Percentiles rank a stretch among this genome's conserved stretches.
Evolutionary conservation across 2,797 vertebrate genomes (phyloP).

Genomic region (Lindbergichthys nudifrons): DNA sequence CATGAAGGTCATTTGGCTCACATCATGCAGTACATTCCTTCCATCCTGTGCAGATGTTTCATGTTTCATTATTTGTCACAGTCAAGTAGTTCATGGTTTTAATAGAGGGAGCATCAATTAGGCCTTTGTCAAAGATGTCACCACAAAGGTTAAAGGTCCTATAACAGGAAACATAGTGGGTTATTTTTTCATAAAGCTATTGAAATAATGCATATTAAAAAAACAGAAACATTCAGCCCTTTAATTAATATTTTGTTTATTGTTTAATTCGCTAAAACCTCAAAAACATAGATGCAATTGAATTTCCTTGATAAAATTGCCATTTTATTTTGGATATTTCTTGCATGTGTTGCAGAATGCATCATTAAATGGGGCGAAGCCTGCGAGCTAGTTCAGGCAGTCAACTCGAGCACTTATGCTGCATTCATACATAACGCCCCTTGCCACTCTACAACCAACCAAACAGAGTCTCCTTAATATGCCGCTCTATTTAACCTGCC

Average conservation of each 20-base stretch:
- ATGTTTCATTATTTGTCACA: conserved; percentile 9
- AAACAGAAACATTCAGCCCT: background rate
- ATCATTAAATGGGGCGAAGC: no score
- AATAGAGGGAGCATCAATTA: background rate
- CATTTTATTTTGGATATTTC: no score
- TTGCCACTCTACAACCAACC: no score
- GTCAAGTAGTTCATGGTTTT: background rate
- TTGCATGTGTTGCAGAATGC: background rate
- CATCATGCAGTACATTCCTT: background rate
- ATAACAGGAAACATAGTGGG: background rate
- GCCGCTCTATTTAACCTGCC: no score
- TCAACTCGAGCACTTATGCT: no score
- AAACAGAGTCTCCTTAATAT: no score
- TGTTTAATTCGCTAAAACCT: background rate
- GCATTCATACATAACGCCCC: no score
- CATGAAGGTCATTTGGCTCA: background rate
- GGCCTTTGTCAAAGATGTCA: background rate
- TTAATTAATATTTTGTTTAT: background rate
- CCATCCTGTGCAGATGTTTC: background rate
- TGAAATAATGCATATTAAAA: background rate
- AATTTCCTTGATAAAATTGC: background rate
- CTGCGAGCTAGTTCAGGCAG: no score
- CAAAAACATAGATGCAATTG: background rate
- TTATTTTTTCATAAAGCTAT: background rate
- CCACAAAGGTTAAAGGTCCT: background rate